Evolutionary conservation across 2,113 vertebrate species (phyloP), one percentile per base, ranked within the genome.

Genomic region (Salminus brasiliensis): DNA sequence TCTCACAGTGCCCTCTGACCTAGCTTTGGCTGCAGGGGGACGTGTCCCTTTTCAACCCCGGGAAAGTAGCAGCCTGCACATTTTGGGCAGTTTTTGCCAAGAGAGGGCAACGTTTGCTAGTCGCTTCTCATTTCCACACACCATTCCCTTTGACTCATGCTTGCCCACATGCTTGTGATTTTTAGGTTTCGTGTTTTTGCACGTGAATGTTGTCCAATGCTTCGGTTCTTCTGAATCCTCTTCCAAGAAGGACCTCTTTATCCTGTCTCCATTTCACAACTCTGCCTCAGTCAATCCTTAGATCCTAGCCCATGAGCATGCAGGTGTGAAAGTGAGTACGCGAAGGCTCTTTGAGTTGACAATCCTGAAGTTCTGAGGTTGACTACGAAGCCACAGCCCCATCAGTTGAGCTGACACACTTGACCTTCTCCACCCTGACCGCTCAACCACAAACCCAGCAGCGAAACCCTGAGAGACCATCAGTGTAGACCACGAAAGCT

Each of bases 1-100:
- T 78, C 80, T 81, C 67, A 76, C 77, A 70, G 25, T 78, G 55
- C 70, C 45, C 66, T 79, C 68, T 81, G 72, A 66, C 77, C 78
- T 60, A 76, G 69, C 77, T 75, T 63, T 78, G 69, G 79, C 75
- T 72, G 29, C 59, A 70, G 70, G 72, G 78, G 67, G 62, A 70
- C 41, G 57, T 25, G n/a, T 45, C 70, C 32, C 60, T 71, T 68
- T 84, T 74, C n/a, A 2, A 77, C 34, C 25, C 25, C 49, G 12
- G 39, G 60, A 59, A 21, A 83, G 76, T 65, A 71, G 74, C 74
- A 78, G 53, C 70, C 25, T 60, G 71, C 49, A 78, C 71, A 62
- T 81, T 83, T 80, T 76, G 78, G 71, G 47, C 43, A 11, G 55
- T 34, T 74, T 81, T 84, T 30, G 59, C 74, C 79, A 70, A 55